Conservation (phyloP, 2,113 vertebrate genomes). For the Ploceus nigricollis region DNA sequence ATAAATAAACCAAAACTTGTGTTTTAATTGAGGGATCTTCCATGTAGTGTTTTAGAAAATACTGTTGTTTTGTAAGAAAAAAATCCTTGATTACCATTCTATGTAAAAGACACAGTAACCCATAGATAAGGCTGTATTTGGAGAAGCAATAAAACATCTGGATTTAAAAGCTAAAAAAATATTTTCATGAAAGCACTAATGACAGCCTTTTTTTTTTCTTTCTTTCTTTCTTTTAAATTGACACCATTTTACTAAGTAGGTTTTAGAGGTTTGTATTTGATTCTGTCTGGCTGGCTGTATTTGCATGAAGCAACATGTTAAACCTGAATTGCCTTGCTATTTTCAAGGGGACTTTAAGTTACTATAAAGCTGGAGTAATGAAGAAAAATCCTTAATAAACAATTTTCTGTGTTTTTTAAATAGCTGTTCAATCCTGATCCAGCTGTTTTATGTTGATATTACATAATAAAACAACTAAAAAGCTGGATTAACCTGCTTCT, state of each 20-base stretch:
- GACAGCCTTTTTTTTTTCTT: background rate
- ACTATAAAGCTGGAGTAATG: background rate
- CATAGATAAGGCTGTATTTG: background rate
- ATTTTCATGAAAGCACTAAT: background rate
- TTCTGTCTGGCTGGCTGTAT: background rate
- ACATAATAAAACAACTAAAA: conserved; percentile 32
- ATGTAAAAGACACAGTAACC: background rate
- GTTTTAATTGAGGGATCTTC: background rate
- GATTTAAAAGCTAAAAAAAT: background rate
- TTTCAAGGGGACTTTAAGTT: background rate
- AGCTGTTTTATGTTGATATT: conserved; percentile 53
- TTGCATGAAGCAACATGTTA: background rate
- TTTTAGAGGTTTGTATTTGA: background rate
- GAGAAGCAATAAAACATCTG: background rate
- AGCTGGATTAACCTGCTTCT: conserved; percentile 39
- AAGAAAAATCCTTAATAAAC: conserved; percentile 52
- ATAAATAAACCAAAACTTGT: background rate
- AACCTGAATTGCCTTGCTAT: background rate
- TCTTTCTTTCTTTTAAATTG: background rate
- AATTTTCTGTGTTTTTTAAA: background rate
- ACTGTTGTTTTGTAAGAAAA: background rate
- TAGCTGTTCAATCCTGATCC: conserved; percentile 30
- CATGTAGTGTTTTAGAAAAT: background rate
- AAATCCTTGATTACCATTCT: background rate
- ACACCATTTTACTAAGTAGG: background rate